These are phyloP conservation scores for Gasteruption jaculator DNA, from an alignment of 2,888 invertebrate genomes.

Conservation along the genomic window DNA sequence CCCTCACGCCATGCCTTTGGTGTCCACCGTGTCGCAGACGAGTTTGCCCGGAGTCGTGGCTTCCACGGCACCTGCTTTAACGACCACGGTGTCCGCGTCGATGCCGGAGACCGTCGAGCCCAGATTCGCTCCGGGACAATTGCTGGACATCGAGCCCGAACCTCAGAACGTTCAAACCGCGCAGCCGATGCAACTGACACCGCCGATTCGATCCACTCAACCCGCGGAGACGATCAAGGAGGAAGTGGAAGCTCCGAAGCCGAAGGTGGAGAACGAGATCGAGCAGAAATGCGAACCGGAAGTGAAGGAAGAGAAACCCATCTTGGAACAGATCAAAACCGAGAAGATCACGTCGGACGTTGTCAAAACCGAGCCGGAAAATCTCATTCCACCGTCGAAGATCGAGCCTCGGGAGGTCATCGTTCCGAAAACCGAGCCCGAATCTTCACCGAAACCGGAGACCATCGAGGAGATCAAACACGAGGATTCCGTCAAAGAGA, in stretches of 20 bases:
- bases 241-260: constrained; percentile 35
- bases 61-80: constrained; percentile 24
- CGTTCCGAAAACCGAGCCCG: constrained; percentile 27
- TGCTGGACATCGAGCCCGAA: constrained; percentile 22
- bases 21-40: constrained; percentile 35
- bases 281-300: constrained; percentile 13
- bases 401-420: constrained; percentile 14
- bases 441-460: constrained; percentile 26
- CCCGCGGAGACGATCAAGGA: constrained; percentile 24
- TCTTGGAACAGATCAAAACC: constrained; percentile 10
- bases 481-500: constrained; percentile 30
- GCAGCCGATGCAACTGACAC: constrained; percentile 34
- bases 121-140: neutral
- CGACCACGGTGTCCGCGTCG: constrained; percentile 8
- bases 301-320: constrained; percentile 20
- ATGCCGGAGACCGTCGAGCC: neutral
- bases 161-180: constrained; percentile 22
- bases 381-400: constrained; percentile 11
- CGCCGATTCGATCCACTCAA: constrained; percentile 26
- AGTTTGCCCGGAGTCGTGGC: constrained; percentile 32
- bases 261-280: constrained; percentile 29
- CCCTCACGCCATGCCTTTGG: constrained; percentile 30
- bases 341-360: constrained; percentile 15
- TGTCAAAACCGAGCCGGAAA: constrained; percentile 22
- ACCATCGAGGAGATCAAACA: constrained; percentile 30